Conservation (phyloP, 2,888 invertebrate genomes). For the Lordiphosa andalusiaca region DNA sequence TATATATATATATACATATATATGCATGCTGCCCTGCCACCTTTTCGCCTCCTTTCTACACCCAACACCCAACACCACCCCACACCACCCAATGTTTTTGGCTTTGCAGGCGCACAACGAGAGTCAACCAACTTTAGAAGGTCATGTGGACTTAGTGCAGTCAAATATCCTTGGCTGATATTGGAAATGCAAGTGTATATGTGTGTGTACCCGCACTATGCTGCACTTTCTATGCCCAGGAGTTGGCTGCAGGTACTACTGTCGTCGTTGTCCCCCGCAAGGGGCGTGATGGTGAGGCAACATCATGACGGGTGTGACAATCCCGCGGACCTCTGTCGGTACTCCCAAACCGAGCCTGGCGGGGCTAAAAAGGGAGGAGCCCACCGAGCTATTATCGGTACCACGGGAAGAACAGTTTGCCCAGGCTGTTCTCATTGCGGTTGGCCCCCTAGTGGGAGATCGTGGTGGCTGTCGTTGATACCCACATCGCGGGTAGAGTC, state of each 20-base stretch:
- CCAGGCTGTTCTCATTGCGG: too few relatives aligned
- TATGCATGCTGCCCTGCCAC: slow-evolving; percentile 9
- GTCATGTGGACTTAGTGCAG: slow-evolving; percentile 71
- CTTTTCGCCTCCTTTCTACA: not conserved
- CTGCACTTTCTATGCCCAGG: slow-evolving; percentile 35
- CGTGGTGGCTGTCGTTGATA: too few relatives aligned
- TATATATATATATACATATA: not conserved
- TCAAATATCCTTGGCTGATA: slow-evolving; percentile 71
- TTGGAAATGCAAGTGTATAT: slow-evolving; percentile 53
- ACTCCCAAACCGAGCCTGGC: too few relatives aligned
- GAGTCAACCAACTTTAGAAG: slow-evolving; percentile 77
- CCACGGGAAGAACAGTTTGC: too few relatives aligned
- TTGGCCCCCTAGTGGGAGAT: too few relatives aligned
- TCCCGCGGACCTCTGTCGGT: too few relatives aligned
- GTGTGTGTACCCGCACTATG: slow-evolving; percentile 23
- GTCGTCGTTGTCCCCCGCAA: too few relatives aligned
- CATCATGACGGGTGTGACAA: too few relatives aligned
- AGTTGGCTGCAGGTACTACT: slow-evolving; percentile 6
- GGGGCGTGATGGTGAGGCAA: too few relatives aligned
- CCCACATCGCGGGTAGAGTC: too few relatives aligned
- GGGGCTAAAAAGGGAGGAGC: too few relatives aligned
- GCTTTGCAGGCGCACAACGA: slow-evolving; percentile 25
- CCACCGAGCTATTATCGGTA: too few relatives aligned
- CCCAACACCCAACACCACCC: not conserved
- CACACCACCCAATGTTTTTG: not conserved